Percentiles rank a stretch among this genome's conserved stretches.
phyloP scores from a whole-genome alignment of 2,797 vertebrate species.

The Hirundo rustica region DNA sequence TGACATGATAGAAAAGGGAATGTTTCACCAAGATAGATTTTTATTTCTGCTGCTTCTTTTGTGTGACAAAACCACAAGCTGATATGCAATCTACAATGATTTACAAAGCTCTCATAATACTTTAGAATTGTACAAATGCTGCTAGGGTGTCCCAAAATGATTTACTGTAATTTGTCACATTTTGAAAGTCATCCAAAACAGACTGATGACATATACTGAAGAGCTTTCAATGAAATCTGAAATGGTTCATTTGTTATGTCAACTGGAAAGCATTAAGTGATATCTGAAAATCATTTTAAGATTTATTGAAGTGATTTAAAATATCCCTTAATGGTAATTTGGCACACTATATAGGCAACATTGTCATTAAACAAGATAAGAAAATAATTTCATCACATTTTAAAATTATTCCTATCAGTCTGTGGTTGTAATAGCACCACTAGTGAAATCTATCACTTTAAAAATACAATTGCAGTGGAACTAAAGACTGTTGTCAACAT shows the following conservation, averaged over 20 bases:
- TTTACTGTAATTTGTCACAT: slow-evolving; percentile 69
- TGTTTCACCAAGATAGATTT: slow-evolving; percentile 25
- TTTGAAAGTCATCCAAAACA: slow-evolving; percentile 72
- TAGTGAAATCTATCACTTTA: slow-evolving; percentile 45
- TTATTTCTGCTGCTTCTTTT: slow-evolving; percentile 50
- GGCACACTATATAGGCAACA: slow-evolving; percentile 42
- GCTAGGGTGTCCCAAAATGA: slow-evolving; percentile 40
- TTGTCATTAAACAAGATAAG: slow-evolving; percentile 64
- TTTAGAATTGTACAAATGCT: slow-evolving; percentile 24
- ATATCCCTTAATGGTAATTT: slow-evolving; percentile 69
- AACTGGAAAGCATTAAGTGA: slow-evolving; percentile 70
- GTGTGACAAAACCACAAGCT: slow-evolving; percentile 22
- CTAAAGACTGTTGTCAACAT: not conserved
- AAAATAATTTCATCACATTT: slow-evolving; percentile 59
- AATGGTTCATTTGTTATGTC: slow-evolving; percentile 77
- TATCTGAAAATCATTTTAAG: slow-evolving; percentile 74
- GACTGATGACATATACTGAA: slow-evolving; percentile 71
- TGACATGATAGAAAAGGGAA: slow-evolving; percentile 17
- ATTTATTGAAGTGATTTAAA: slow-evolving; percentile 75
- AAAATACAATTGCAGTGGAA: slow-evolving; percentile 15
- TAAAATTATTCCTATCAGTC: slow-evolving; percentile 58
- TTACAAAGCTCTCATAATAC: slow-evolving; percentile 43
- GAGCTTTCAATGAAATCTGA: slow-evolving; percentile 71
- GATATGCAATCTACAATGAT: slow-evolving; percentile 38
- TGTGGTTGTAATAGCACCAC: not conserved